A percentile compares a stretch with the other conserved stretches of the same genome.
Evolutionary conservation across 2,113 vertebrate genomes (phyloP).

Genomic region (Protobothrops mucrosquamatus): DNA sequence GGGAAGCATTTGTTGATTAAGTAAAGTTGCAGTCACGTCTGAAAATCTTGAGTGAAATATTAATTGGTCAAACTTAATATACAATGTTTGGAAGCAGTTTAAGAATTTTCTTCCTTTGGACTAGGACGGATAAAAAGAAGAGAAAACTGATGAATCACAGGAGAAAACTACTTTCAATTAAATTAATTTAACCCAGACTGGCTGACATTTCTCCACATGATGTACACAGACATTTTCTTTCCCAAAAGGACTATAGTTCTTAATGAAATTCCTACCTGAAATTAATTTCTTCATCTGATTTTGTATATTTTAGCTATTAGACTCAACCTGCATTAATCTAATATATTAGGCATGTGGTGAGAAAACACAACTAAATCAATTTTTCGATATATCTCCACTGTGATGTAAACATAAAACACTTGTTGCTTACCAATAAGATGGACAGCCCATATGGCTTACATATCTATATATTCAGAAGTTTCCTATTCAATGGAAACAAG

Average conservation of each 20-base stretch:
- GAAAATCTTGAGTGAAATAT: constrained; percentile 4
- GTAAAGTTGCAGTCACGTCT: not conserved
- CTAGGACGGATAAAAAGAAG: not conserved
- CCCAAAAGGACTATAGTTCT: not conserved
- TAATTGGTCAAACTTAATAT: constrained; percentile 17
- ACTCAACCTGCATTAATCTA: not conserved
- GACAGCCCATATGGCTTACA: not conserved
- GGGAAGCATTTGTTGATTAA: constrained; percentile 35
- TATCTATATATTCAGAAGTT: not conserved
- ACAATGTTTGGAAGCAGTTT: constrained; percentile 6
- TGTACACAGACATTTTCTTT: not conserved
- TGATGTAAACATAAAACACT: not conserved
- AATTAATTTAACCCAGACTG: not conserved
- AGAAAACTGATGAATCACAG: constrained; percentile 4
- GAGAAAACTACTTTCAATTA: not conserved
- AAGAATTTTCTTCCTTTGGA: not conserved
- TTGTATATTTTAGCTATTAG: not conserved
- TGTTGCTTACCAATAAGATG: not conserved
- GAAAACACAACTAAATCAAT: not conserved
- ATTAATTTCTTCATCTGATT: not conserved
- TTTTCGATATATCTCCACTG: not conserved
- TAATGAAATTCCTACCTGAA: not conserved
- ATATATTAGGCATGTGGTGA: not conserved
- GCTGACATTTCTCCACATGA: not conserved
- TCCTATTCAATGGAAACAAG: not conserved